Conservation (phyloP, 2,113 vertebrate genomes). For the Verasper variegatus region DNA sequence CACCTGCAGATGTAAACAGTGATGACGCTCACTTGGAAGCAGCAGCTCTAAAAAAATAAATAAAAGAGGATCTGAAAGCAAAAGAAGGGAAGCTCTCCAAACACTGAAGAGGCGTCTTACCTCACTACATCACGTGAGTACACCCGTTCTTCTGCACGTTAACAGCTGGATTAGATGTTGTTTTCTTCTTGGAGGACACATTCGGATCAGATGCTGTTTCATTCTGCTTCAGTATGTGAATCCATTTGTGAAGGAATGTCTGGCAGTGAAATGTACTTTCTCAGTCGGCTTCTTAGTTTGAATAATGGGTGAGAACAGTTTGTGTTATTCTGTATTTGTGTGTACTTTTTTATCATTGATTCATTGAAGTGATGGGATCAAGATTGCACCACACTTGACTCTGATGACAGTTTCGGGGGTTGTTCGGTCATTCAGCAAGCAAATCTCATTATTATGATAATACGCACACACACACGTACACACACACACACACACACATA, state of each 20-base stretch:
- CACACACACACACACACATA: no score
- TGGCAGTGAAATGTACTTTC: not conserved
- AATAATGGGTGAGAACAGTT: no score
- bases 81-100: slow-evolving; percentile 1
- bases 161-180: not conserved
- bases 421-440: no score
- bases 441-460: no score
- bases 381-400: no score
- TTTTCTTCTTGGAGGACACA: not conserved
- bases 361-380: no score
- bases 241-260: not conserved
- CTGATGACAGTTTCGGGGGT: no score
- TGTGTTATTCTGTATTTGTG: no score
- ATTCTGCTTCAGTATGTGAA: not conserved
- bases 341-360: no score
- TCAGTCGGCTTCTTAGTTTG: not conserved
- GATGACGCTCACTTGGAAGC: slow-evolving; percentile 9
- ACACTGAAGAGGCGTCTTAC: not conserved
- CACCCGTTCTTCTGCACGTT: not conserved
- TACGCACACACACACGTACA: no score
- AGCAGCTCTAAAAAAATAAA: slow-evolving; percentile 29
- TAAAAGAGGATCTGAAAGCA: not conserved
- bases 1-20: slow-evolving; percentile 54
- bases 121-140: slow-evolving; percentile 40
- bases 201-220: not conserved